Conservation (phyloP, 2,797 vertebrate species). For the Schizopygopsis malacanthus region DNA sequence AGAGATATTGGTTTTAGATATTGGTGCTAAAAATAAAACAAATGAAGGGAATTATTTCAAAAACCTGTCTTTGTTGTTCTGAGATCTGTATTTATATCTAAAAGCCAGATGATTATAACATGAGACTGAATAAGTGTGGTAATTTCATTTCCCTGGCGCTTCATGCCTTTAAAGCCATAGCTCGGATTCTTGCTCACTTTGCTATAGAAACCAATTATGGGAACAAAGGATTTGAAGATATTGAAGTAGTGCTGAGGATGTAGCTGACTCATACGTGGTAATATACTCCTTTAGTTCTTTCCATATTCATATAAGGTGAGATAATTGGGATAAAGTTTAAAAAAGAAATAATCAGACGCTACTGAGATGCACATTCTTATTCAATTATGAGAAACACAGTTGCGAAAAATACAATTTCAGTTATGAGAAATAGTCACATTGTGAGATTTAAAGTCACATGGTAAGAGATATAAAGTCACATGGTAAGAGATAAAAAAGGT, state of each 20-base stretch:
- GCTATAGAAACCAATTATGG: constrained; percentile 19
- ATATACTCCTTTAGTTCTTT: background rate
- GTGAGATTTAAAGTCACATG: background rate
- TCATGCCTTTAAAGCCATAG: constrained; percentile 1
- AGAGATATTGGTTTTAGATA: constrained; percentile 19
- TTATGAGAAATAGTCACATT: background rate
- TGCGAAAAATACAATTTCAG: background rate
- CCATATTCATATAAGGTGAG: background rate
- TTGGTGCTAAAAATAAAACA: constrained; percentile 21
- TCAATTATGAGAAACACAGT: background rate
- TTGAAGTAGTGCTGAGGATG: background rate
- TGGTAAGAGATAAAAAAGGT: background rate
- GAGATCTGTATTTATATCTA: constrained; percentile 19
- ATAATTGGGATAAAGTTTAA: background rate
- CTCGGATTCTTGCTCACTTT: constrained; percentile 20
- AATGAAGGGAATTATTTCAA: background rate
- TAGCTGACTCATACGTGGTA: background rate
- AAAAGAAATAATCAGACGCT: background rate
- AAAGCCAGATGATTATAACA: background rate
- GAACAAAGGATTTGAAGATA: constrained; percentile 17
- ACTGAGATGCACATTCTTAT: background rate
- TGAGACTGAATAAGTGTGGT: background rate
- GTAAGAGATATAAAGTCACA: background rate
- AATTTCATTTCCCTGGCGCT: background rate
- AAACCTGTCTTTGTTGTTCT: constrained; percentile 10